Evolutionary conservation across 2,113 vertebrate genomes (phyloP).

Genomic region (Podarcis cretensis): DNA sequence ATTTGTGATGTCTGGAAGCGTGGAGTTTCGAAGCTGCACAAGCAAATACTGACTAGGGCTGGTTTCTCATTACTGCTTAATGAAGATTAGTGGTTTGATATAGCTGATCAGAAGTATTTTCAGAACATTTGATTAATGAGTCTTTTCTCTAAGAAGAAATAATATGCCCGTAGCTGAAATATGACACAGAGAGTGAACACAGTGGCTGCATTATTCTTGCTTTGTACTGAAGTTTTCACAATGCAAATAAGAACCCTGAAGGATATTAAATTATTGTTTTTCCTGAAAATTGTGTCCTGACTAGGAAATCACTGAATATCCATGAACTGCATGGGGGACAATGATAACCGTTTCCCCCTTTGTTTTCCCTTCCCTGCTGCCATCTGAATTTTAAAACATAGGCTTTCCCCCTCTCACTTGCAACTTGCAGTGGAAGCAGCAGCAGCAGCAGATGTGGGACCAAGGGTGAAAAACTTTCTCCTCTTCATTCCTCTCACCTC

Average conservation of each 20-base stretch:
- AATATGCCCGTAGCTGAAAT: constrained; percentile 48
- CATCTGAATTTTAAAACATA: too few relatives aligned
- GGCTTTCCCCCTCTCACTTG: too few relatives aligned
- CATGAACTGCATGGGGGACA: too few relatives aligned
- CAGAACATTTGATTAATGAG: constrained; percentile 65
- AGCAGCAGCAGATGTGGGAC: too few relatives aligned
- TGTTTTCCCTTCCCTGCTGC: too few relatives aligned
- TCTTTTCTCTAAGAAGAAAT: constrained; percentile 50
- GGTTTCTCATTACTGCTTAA: constrained; percentile 40
- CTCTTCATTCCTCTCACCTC: too few relatives aligned
- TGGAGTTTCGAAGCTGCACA: not conserved
- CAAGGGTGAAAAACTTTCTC: too few relatives aligned
- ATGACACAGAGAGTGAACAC: constrained; percentile 4
- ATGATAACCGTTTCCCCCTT: too few relatives aligned
- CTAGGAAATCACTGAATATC: not conserved
- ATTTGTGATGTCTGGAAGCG: not conserved
- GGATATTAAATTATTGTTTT: constrained; percentile 18
- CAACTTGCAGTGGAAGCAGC: too few relatives aligned
- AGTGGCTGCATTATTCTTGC: constrained; percentile 6
- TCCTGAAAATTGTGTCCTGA: not conserved
- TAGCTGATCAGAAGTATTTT: constrained; percentile 40
- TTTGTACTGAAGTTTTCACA: not conserved
- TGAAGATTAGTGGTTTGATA: constrained; percentile 51
- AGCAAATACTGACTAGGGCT: not conserved
- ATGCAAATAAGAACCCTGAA: constrained; percentile 28